A percentile compares a stretch with the other conserved stretches of the same genome.
phyloP scores from a whole-genome alignment of 2,113 vertebrate species.

The Gracilinanus agilis region DNA sequence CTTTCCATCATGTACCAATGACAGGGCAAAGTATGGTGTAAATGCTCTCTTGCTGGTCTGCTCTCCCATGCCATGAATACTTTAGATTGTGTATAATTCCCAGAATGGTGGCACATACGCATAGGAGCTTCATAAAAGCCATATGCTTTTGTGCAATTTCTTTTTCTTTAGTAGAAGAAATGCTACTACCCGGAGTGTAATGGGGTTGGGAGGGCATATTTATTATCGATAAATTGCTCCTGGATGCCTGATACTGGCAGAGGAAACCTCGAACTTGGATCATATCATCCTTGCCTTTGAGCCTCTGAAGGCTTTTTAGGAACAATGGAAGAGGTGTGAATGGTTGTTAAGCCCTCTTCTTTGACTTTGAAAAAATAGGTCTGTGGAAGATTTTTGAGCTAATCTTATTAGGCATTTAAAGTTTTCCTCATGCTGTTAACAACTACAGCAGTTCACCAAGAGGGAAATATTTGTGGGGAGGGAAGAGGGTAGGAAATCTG shows the following conservation, averaged over 20 bases:
- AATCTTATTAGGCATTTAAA: neutral
- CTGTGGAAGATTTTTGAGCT: neutral
- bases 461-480: neutral
- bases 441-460: neutral
- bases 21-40: neutral
- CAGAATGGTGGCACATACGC: neutral
- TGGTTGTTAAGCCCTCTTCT: neutral
- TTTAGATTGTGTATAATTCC: neutral
- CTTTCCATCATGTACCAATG: neutral
- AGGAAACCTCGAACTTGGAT: neutral
- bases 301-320: neutral
- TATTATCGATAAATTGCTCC: neutral
- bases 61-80: neutral
- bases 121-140: neutral
- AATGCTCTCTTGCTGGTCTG: neutral
- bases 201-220: neutral
- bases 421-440: neutral
- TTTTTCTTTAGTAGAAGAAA: neutral
- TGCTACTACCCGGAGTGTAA: neutral
- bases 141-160: neutral
- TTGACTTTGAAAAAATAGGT: neutral
- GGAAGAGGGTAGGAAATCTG: neutral
- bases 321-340: neutral
- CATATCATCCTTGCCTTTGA: neutral
- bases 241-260: neutral